These are phyloP conservation scores for Dendroctonus ponderosae DNA, from an alignment of 1,140 invertebrate genomes.

Conservation along the genomic window DNA sequence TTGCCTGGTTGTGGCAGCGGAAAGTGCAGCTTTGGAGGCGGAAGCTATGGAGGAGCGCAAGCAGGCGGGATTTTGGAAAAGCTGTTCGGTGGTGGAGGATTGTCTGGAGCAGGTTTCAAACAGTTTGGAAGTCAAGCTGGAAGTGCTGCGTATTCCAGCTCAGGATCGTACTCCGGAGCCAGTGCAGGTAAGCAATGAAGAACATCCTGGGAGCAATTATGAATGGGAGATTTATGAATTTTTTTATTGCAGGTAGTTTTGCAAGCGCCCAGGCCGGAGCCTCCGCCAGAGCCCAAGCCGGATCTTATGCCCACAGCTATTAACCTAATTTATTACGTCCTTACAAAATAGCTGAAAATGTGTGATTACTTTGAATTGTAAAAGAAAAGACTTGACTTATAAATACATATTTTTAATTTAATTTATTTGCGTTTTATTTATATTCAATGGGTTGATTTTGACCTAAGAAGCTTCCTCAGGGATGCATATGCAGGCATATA, in stretches of 20 bases:
- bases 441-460: too few species aligned
- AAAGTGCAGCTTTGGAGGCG: constrained; percentile 2
- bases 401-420: too few species aligned
- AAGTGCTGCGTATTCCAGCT: constrained; percentile 5
- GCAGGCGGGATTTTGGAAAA: constrained; percentile 10
- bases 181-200: neutral
- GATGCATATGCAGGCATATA: too few species aligned
- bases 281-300: neutral
- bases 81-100: constrained; percentile 12
- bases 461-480: too few species aligned
- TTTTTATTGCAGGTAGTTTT: constrained; percentile 6
- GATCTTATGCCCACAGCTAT: too few species aligned
- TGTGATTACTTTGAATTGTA: too few species aligned
- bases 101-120: constrained; percentile 8
- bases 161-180: constrained; percentile 15
- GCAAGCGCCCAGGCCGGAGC: constrained; percentile 8
- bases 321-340: too few species aligned
- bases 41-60: constrained; percentile 1
- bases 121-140: neutral
- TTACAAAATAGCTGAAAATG: too few species aligned
- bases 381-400: too few species aligned
- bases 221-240: neutral
- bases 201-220: neutral
- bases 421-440: too few species aligned
- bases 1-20: neutral